These are phyloP conservation scores for Caiman crocodilus DNA, from an alignment of 2,797 vertebrate genomes.

Conservation along the genomic window DNA sequence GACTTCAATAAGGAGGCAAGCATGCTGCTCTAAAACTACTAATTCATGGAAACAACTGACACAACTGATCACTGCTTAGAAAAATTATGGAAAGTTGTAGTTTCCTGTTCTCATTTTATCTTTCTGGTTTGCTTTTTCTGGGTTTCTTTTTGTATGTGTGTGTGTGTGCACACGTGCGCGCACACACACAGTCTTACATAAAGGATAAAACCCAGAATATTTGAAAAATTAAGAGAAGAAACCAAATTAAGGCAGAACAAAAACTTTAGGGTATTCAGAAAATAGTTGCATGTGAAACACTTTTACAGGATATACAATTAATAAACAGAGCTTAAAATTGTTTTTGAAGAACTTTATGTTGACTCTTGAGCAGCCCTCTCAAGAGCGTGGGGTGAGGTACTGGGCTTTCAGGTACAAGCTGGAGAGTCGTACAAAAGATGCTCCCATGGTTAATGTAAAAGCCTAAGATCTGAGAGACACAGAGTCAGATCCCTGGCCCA, in stretches of 20 bases:
- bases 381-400: background rate
- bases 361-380: background rate
- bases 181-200: background rate
- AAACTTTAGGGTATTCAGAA: rapidly evolving
- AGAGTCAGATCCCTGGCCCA: background rate
- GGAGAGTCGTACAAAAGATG: background rate
- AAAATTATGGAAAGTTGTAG: background rate
- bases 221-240: background rate
- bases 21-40: background rate
- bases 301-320: background rate
- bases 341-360: background rate
- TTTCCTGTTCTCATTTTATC: background rate
- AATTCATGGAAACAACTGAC: rapidly evolving
- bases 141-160: background rate
- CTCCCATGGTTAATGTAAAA: background rate
- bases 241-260: background rate
- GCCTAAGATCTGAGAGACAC: background rate
- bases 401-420: background rate
- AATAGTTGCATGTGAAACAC: background rate
- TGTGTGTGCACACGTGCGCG: background rate
- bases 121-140: background rate
- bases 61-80: rapidly evolving
- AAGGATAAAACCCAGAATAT: background rate
- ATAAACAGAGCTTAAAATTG: background rate
- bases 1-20: rapidly evolving